Conservation (phyloP, 2,888 invertebrate genomes). For the Dromius quadrimaculatus region DNA sequence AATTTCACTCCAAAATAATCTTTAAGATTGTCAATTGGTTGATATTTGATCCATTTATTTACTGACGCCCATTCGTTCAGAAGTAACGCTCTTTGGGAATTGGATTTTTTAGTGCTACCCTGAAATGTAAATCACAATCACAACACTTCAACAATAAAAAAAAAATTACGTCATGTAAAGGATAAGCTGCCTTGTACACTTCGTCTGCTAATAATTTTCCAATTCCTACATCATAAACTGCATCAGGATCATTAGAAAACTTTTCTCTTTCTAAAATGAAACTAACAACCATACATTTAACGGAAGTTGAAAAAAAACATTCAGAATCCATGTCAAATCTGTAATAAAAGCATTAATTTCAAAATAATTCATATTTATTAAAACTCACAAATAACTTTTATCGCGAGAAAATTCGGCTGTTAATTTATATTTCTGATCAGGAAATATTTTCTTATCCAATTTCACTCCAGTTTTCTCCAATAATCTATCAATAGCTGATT, state of each 20-base stretch:
- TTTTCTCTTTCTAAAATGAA: conserved; percentile 81
- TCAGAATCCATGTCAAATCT: conserved; percentile 76
- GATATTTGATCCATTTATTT: conserved; percentile 77
- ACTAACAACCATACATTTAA: conserved; percentile 77
- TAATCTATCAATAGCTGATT: conserved; percentile 67
- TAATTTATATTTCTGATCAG: conserved; percentile 73
- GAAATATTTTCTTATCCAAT: conserved; percentile 73
- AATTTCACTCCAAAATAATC: conserved; percentile 83
- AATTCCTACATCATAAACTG: conserved; percentile 74
- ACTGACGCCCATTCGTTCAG: conserved; percentile 79
- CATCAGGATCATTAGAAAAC: conserved; percentile 69
- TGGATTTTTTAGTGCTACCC: conserved; percentile 69
- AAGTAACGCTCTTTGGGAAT: conserved; percentile 70
- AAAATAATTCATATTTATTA: conserved; percentile 43
- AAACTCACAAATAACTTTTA: conserved; percentile 78
- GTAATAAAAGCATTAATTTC: conserved; percentile 52
- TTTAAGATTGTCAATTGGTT: conserved; percentile 82
- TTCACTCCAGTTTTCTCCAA: conserved; percentile 69
- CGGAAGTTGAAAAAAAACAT: conserved; percentile 77
- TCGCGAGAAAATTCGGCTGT: conserved; percentile 78
- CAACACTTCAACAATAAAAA: conserved; percentile 29
- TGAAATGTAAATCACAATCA: conserved; percentile 60
- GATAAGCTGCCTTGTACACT: conserved; percentile 79
- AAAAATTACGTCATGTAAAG: conserved; percentile 79
- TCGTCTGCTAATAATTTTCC: conserved; percentile 75